Conservation (phyloP, 2,113 vertebrate species). For the Oryzias woworae region DNA sequence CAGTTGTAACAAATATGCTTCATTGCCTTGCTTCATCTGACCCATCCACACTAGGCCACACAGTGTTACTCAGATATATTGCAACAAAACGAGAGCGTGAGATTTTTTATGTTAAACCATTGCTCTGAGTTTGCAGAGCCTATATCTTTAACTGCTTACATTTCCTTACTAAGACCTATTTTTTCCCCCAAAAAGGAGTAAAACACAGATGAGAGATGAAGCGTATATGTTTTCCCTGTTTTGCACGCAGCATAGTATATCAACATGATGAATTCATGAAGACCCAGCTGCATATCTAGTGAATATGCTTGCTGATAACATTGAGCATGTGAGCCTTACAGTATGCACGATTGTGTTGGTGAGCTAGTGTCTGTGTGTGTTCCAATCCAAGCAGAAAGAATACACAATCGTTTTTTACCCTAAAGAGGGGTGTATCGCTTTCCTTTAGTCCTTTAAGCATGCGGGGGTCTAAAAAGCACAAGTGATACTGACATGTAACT, state of each 20-base stretch:
- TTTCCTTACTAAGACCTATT: conserved; percentile 36
- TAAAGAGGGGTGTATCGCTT: conserved; percentile 31
- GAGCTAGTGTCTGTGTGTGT: conserved; percentile 28
- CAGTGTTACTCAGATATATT: conserved; percentile 28
- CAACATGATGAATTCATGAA: conserved; percentile 70
- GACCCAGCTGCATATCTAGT: conserved; percentile 43
- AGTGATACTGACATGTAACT: conserved; percentile 13
- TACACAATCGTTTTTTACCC: conserved; percentile 9
- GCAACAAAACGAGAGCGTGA: conserved; percentile 20
- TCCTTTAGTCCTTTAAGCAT: conserved; percentile 27
- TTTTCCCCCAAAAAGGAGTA: conserved; percentile 66
- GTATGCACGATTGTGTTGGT: conserved; percentile 21
- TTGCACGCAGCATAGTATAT: conserved; percentile 61
- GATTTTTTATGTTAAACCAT: conserved; percentile 23
- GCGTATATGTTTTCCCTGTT: conserved; percentile 48
- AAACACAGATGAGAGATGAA: conserved; percentile 65
- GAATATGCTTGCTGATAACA: conserved; percentile 39
- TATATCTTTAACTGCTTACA: conserved; percentile 25
- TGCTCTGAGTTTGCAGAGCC: conserved; percentile 21
- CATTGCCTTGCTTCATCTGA: conserved; percentile 28
- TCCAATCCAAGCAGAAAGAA: conserved; percentile 23
- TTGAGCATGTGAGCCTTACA: conserved; percentile 9
- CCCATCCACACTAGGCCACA: conserved; percentile 20
- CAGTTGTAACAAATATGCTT: conserved; percentile 43
- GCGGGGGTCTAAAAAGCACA: conserved; percentile 27